These are phyloP conservation scores for Thymallus thymallus DNA, from an alignment of 2,113 vertebrate species.

Conservation along the genomic window DNA sequence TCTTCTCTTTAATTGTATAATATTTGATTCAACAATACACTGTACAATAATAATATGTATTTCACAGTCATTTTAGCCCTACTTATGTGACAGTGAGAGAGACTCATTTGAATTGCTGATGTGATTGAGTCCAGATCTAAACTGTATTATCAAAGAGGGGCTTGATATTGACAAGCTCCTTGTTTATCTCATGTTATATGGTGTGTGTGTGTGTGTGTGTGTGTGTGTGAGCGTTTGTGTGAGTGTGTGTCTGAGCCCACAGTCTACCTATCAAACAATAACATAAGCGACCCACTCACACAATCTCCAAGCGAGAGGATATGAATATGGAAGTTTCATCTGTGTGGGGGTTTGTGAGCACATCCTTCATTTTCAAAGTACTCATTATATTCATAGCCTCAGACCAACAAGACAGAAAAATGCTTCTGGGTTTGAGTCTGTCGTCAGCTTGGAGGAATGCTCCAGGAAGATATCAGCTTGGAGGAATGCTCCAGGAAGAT, in stretches of 20 bases:
- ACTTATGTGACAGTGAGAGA: no score
- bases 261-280: neutral
- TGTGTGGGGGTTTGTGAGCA: conserved; percentile 1
- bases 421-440: neutral
- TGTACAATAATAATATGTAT: no score
- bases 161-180: no score
- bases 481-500: no score
- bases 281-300: neutral
- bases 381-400: neutral
- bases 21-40: no score
- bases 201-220: neutral
- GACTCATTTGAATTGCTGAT: no score
- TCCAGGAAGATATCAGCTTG: no score
- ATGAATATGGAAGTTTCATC: conserved; percentile 33
- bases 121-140: no score
- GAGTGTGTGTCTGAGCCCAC: neutral
- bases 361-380: conserved; percentile 5
- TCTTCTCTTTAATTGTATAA: no score
- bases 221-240: neutral
- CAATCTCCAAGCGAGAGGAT: neutral
- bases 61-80: no score
- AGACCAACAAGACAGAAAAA: neutral
- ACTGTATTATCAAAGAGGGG: no score
- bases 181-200: no score
- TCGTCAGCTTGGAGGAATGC: neutral